Evolutionary conservation across 2,797 vertebrate species (phyloP).

Genomic region (Malacoraja senta): DNA sequence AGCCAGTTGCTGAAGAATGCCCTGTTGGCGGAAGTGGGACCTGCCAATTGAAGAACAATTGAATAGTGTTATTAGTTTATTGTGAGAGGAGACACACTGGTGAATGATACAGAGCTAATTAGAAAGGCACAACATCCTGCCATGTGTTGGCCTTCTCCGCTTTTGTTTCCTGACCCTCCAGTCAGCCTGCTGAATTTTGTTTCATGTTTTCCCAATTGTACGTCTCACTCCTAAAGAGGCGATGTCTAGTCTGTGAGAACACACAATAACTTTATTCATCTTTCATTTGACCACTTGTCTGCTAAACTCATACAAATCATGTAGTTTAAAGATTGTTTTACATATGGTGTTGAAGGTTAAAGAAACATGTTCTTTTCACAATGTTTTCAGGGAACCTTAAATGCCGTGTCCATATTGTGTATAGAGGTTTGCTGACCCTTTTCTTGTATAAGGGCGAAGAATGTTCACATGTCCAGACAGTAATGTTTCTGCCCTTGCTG

Average conservation of each 20-base stretch:
- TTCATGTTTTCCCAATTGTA: slow-evolving; percentile 38
- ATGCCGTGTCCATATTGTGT: neutral
- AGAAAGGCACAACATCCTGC: slow-evolving; percentile 39
- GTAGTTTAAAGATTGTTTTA: slow-evolving; percentile 33
- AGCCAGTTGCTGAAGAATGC: slow-evolving; percentile 24
- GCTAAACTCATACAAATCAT: slow-evolving; percentile 32
- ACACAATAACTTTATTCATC: slow-evolving; percentile 37
- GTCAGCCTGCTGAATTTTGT: slow-evolving; percentile 37
- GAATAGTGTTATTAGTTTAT: slow-evolving; percentile 37
- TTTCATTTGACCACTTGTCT: slow-evolving; percentile 35
- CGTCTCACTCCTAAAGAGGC: slow-evolving; percentile 33
- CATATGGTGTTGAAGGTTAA: slow-evolving; percentile 10
- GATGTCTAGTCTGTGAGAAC: slow-evolving; percentile 25
- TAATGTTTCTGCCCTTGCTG: neutral
- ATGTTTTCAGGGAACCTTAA: neutral
- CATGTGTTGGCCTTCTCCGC: slow-evolving; percentile 38
- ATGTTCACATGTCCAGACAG: neutral
- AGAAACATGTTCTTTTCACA: neutral
- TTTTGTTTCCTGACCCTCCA: slow-evolving; percentile 37
- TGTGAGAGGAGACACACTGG: slow-evolving; percentile 36
- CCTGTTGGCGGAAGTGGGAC: slow-evolving; percentile 6
- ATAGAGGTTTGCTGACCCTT: neutral
- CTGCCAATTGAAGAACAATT: slow-evolving; percentile 35
- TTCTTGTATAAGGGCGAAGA: neutral
- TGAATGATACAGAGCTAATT: slow-evolving; percentile 38